A percentile compares a stretch with the other conserved stretches of the same genome.
These are phyloP conservation scores for Megaleporinus macrocephalus DNA, from an alignment of 2,113 vertebrate genomes.

Conservation along the genomic window DNA sequence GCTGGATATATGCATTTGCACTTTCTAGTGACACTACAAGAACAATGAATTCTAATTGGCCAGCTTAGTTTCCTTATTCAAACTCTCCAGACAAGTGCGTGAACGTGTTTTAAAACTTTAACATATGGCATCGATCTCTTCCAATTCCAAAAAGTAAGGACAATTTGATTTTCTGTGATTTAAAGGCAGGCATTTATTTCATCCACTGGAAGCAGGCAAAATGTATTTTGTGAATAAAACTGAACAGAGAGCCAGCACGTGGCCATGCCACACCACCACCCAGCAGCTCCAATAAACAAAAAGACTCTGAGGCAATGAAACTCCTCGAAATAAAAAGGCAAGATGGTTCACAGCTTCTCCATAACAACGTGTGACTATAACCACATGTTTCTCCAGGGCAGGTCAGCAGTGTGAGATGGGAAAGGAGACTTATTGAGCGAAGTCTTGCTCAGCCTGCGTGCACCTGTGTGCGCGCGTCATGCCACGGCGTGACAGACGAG, in stretches of 20 bases:
- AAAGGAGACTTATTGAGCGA: slow-evolving; percentile 35
- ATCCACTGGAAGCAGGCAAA: slow-evolving; percentile 1
- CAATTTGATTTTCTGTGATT: not conserved
- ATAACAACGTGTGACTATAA: slow-evolving; percentile 37
- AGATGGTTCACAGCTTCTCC: slow-evolving; percentile 39
- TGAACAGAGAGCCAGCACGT: slow-evolving; percentile 20
- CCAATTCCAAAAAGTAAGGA: no score
- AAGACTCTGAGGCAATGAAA: slow-evolving; percentile 38
- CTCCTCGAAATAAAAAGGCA: slow-evolving; percentile 41
- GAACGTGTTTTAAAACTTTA: no score
- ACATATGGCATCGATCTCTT: no score
- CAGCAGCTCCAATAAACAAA: slow-evolving; percentile 46
- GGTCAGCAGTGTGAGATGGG: slow-evolving; percentile 41
- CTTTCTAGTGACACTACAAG: no score
- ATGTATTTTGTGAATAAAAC: slow-evolving; percentile 13
- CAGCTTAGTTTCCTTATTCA: no score
- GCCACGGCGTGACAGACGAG: slow-evolving; percentile 52
- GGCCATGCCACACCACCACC: slow-evolving; percentile 21
- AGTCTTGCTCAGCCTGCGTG: slow-evolving; percentile 12
- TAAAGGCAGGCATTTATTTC: not conserved
- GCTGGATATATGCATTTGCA: no score
- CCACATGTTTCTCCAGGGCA: slow-evolving; percentile 52
- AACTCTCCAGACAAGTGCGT: no score
- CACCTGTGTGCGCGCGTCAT: slow-evolving; percentile 27
- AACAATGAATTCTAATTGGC: no score